A percentile compares a stretch with the other conserved stretches of the same genome.
These are phyloP conservation scores for Hippocampus barbouri DNA, from an alignment of 2,113 vertebrate species.

Conservation along the genomic window DNA sequence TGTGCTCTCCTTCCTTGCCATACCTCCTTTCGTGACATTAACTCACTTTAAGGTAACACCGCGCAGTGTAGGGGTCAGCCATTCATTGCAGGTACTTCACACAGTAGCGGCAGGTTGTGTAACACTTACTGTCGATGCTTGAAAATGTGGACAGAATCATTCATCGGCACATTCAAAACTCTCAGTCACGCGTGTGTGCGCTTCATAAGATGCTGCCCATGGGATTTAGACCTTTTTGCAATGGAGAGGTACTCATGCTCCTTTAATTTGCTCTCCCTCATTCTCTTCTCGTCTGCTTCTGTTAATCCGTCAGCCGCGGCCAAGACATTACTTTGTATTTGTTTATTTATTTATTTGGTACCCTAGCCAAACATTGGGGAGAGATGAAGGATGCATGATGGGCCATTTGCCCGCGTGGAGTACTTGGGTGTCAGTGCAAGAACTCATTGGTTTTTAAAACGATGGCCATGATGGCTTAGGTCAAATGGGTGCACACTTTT, in stretches of 20 bases:
- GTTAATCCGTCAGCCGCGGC: slow-evolving; percentile 43
- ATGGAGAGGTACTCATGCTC: slow-evolving; percentile 49
- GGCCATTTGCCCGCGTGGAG: background rate
- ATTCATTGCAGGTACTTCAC: background rate
- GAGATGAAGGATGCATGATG: slow-evolving; percentile 7
- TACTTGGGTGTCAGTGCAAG: background rate
- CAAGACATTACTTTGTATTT: slow-evolving; percentile 18
- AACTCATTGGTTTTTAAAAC: background rate
- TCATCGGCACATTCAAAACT: background rate
- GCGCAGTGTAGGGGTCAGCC: background rate
- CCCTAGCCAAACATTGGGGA: background rate
- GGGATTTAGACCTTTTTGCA: slow-evolving; percentile 60
- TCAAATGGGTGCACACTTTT: background rate
- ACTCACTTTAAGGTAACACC: background rate
- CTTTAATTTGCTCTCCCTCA: slow-evolving; percentile 63
- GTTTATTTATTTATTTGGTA: slow-evolving; percentile 4
- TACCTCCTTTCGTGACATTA: background rate
- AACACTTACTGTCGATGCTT: background rate
- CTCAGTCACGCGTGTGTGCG: background rate
- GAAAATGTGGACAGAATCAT: background rate
- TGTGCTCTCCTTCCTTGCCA: too few relatives aligned
- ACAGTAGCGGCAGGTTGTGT: background rate
- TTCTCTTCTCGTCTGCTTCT: slow-evolving; percentile 61
- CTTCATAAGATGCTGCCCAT: slow-evolving; percentile 37
- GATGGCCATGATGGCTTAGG: background rate